Base-by-base conservation (phyloP, 2,797 vertebrate species). In the Muscicapa striata region DNA sequence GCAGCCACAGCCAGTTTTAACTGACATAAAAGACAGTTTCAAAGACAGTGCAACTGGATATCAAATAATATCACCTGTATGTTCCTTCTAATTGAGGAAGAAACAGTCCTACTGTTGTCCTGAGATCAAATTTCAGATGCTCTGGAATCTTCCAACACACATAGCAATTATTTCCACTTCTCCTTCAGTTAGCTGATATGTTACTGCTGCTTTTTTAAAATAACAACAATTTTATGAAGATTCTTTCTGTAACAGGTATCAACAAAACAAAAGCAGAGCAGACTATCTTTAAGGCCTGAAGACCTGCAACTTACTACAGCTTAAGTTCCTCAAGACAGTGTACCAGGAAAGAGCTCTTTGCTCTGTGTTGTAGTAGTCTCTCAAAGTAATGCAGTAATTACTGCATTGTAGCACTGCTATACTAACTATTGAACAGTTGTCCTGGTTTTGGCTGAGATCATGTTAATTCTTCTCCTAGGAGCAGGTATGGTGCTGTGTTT, bases 161-260 rank as follows among this genome's bases (percentile, higher is more conserved):
- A 40, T 6, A 61, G 10, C 27, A 61, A 49, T 40, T 57, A 81
- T 46, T 77, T 77, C 52, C 73, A 54, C 10, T 15, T 48, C 58
- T 84, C 34, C 45, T 76, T 61, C 64, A 72, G 24, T 88, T 41
- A 80, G n/a, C 15, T 80, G 43, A 22, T 15, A 22, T 5, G 11
- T 64, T 43, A 68, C 29, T 13, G 1, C 15, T 26, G 3, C 0
- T 32, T 17, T 54, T 74, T 57, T 45, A 2, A 7, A 51, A 52
- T n/a, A 76, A 49, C 10, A 69, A 57, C 1, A 3, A 72, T 46
- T 93, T 70, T 15, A 32, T 9, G 55, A 43, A 64, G 63, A 52
- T 17, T 52, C 29, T 57, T 70, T 52, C 43, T 73, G 22, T 48
- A 83, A 48, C 9, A 79, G 52, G 20, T 5, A 4, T 22, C 58